Evolutionary conservation across 2,113 vertebrate species (phyloP), one percentile per base, ranked within the genome.

Genomic region (Scomber colias): DNA sequence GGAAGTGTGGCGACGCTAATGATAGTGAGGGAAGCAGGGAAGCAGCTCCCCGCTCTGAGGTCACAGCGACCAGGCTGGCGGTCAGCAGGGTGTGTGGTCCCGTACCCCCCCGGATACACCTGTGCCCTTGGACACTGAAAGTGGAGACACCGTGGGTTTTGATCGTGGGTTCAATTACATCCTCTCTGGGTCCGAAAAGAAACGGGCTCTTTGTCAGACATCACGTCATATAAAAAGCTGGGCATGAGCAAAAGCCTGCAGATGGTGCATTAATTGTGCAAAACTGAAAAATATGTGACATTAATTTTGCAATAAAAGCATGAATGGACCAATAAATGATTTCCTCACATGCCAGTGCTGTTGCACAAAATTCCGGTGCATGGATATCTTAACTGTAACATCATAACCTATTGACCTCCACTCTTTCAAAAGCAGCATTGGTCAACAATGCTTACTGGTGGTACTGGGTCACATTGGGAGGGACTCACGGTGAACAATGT

Each of bases 31-130:
- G 83, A 27, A 27, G 77, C 71, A 74, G 85, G 81, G 84, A 53
- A 73, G 88, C 77, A 69, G 85, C 82, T 71, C 71, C 74, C 86
- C 5, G 11, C 66, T 76, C 83, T 88, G 85, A 91, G 91, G 90
- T 90, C 90, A 89, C 75, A 15, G 73, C 51, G 59, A 81, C 82
- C 86, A 51, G 81, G 77, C 79, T 10, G 82, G 87, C 50, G 86
- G 86, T 85, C 86, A 79, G 77, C 90, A 53, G 86, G 67, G 76
- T 93, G 93, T 93, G 92, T 92, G 91, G 93, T 92, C 93, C 35
- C 8, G 51, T 24, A 19, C 17, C 55, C 56, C 73, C 75, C 80
- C 82, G 85, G 86, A 88, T 68, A 89, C 92, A 94, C 92, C 92
- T 93, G 92, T 60, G 87, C 71, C 77, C 90, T 92, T 90, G 91